Evolutionary conservation across 2,888 invertebrate species (phyloP), one percentile per base, ranked within the genome.

Genomic region (Endotricha flammealis): DNA sequence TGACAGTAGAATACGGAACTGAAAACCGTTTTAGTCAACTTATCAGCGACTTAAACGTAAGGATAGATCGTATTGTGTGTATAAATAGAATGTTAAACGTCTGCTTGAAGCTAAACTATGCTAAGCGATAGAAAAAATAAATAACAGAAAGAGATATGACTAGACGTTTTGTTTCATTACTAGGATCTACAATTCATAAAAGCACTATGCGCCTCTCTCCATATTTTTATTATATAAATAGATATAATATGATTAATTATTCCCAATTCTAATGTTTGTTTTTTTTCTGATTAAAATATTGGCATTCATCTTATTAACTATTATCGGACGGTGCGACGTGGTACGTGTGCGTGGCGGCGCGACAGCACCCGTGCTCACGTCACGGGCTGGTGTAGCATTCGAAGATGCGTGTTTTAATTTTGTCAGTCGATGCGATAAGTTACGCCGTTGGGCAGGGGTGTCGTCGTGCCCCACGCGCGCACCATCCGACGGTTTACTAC

Each of bases 61-160:
- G 52, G 38, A 45, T 51, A 50, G 47, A 44, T 48, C 48, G 57
- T 58, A 62, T 49, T 42, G 52, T 35, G 29, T 29, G 28, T 28
- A 35, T 53, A 50, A 58, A 51, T 57, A 62, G 48, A 58, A 54
- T 58, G 57, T 60, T 54, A 57, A 62, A 60, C 55, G 55, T 63
- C 79, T 83, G 86, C 86, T 86, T 86, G 85, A 83, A 86, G 86
- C 86, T 85, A 86, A 80, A 82, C 82, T 86, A 85, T 86, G 80
- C 85, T 85, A 86, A 83, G 85, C 85, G 73, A 78, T 75, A 79
- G 79, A 75, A 64, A 77, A 75, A 79, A 73, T 64, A 76, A 77
- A 69, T 67, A 76, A 79, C 75, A 70, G 72, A 85, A 77, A 66
- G 62, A 77, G 83, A 86, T 86, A 86, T 86, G 86, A 86, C 86